Evolutionary conservation across 2,797 vertebrate genomes (phyloP), one percentile per base, ranked within the genome.

Genomic region (Nasua narica): DNA sequence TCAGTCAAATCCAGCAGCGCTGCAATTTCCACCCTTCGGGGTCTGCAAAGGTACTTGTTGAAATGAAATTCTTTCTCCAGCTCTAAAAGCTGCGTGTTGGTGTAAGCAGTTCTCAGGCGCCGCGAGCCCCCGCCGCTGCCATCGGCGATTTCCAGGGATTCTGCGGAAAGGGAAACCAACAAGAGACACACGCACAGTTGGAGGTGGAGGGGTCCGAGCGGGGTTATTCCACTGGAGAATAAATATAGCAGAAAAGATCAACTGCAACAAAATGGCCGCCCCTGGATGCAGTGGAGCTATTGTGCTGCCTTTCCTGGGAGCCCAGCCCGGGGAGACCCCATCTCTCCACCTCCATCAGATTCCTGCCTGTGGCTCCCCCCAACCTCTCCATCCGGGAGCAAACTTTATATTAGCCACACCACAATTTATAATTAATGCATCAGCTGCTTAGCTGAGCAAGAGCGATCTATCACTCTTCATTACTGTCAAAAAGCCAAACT

Each of bases 51-150:
- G 97, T 99, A 99, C 99, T 99, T 99, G 99, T 99, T 99, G 98
- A 99, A 99, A 97, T 99, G 99, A 97, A 99, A 99, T 99, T 99
- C 99, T 98, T 99, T 99, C 96, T 99, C 99, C 98, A 99, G 99
- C 98, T 99, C 99, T 98, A 99, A 98, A 81, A 99, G 99, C 98
- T 99, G 99, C 12, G 99, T 99, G 98, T 99, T 99, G 97, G 99
- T 99, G 98, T 99, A 99, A 96, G 99, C 99, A 12, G 99, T 99
- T 98, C 99, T 99, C 98, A 99, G 97, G 97, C 99, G 99, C 98
- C 99, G 99, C 92, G 99, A 99, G 96, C 99, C 98, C 65, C 99
- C 98, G 98, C 98, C 99, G 74, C 99, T 98, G 95, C 99, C 99
- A 98, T 99, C 99, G 87, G 99, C 99, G 58, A 99, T 99, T 98